phyloP scores from a whole-genome alignment of 2,888 invertebrate species.

The Dolomedes plantarius region DNA sequence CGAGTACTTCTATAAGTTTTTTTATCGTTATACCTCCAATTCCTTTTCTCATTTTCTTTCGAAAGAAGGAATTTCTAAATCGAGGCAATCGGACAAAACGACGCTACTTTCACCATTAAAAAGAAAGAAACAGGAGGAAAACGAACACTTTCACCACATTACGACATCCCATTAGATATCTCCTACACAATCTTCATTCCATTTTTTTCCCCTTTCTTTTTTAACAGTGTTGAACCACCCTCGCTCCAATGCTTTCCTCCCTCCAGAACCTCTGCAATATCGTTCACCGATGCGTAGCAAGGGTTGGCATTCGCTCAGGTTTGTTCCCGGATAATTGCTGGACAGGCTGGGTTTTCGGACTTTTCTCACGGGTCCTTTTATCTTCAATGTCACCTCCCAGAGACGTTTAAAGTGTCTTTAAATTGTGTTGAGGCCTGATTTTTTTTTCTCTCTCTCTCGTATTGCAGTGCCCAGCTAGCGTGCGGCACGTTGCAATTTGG shows the following conservation, averaged over 20 bases:
- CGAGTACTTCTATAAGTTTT: too few relatives aligned
- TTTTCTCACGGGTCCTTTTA: constrained; percentile 38
- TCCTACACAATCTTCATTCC: too few relatives aligned
- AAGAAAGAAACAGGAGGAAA: neutral
- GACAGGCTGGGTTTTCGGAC: neutral
- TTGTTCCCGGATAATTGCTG: constrained; percentile 13
- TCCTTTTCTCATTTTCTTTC: too few relatives aligned
- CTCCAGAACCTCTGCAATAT: neutral
- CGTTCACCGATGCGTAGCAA: constrained; percentile 33
- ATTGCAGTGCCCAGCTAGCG: neutral
- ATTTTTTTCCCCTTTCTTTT: too few relatives aligned
- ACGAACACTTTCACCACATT: neutral
- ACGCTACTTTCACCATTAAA: neutral
- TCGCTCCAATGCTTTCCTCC: neutral
- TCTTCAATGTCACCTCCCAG: constrained; percentile 38
- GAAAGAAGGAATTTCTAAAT: neutral
- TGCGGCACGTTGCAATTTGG: neutral
- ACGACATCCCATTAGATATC: neutral
- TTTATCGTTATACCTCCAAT: too few relatives aligned
- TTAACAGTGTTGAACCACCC: neutral
- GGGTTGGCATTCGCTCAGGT: constrained; percentile 6
- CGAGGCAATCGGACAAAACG: neutral
- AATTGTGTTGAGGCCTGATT: neutral
- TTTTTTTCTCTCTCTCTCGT: neutral
- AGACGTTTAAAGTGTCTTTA: constrained; percentile 2